phyloP scores from a whole-genome alignment of 2,888 invertebrate genomes.

The Pseudococcus viburni region DNA sequence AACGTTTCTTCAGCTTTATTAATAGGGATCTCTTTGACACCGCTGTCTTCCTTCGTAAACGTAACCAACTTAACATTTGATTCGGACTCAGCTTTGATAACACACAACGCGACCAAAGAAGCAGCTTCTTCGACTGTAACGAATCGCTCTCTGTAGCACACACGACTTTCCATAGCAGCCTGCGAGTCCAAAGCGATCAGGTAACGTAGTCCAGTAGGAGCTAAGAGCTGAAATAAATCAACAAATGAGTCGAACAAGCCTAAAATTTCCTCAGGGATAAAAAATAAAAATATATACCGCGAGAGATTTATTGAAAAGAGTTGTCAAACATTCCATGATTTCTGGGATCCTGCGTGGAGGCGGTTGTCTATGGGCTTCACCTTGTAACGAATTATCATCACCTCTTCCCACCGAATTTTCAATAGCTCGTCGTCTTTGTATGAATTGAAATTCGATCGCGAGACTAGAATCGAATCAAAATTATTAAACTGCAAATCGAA shows the following conservation, averaged over 20 bases:
- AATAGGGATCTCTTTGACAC: constrained; percentile 46
- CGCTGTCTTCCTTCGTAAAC: constrained; percentile 42
- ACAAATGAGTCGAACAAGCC: background rate
- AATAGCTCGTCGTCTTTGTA: constrained; percentile 14
- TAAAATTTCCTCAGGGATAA: background rate
- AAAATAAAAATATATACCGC: constrained; percentile 60
- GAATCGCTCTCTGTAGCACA: constrained; percentile 55
- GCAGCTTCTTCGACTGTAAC: constrained; percentile 66
- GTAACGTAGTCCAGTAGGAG: constrained; percentile 62
- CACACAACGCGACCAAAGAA: constrained; percentile 64
- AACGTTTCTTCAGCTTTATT: constrained; percentile 56
- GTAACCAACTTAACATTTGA: constrained; percentile 58
- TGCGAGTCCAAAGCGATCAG: constrained; percentile 66
- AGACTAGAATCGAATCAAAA: constrained; percentile 2
- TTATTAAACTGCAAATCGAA: too few relatives aligned
- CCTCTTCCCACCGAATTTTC: background rate
- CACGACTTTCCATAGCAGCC: constrained; percentile 5
- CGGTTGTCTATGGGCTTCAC: constrained; percentile 29
- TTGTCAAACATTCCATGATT: constrained; percentile 34
- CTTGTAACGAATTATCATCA: constrained; percentile 26
- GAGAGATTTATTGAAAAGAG: constrained; percentile 64
- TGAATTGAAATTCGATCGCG: constrained; percentile 61
- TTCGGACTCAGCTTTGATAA: constrained; percentile 63
- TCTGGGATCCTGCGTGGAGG: constrained; percentile 59
- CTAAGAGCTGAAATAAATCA: constrained; percentile 50